Evolutionary conservation across 2,113 vertebrate genomes (phyloP), one percentile per base, ranked within the genome.

Genomic region (Tor tambroides): DNA sequence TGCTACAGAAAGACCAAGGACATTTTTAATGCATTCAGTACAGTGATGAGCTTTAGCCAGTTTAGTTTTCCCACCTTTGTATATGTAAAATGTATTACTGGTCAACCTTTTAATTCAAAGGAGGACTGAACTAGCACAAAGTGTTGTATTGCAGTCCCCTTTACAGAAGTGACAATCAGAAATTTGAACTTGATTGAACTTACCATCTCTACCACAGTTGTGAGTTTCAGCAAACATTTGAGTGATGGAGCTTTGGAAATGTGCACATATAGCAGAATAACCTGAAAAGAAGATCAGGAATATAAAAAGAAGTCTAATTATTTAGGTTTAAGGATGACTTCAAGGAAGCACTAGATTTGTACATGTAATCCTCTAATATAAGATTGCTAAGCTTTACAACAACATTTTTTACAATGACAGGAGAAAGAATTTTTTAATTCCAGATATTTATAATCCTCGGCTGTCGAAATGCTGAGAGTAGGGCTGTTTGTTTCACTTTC

Each of bases 361-460:
- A 23, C 10, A 51, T 51, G 56, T 80, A 80, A 80, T 63, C 35
- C 56, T 80, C 32, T 82, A 28, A 67, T 67, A 46, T 30, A 80
- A 61, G 23, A 80, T 26, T 61, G 54, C 32, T 23, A 41, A 35
- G 32, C 51, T 80, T 80, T 59, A 80, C 11, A 61, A 38, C 32
- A 38, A 38, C 3, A 26, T 80, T 6, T 38, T 61, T 54, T 78
- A 78, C 49, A 78, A 32, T 56, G 38, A 81, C 59, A 65, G 28
- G 15, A 65, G 7, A 28, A 46, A 17, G 1, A 17, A 0, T 76
- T 78, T 21, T 78, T 78, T 46, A 49, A 65, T 67, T 67, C 19
- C 23, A 82, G 61, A 67, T 67, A 67, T 30, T 65, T 82, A 65
- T 46, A 12, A 67, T 82, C 80, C 80, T 21, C 15, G 8, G 38